These are phyloP conservation scores for Thunnus maccoyii DNA, from an alignment of 2,113 vertebrate species.

Conservation along the genomic window DNA sequence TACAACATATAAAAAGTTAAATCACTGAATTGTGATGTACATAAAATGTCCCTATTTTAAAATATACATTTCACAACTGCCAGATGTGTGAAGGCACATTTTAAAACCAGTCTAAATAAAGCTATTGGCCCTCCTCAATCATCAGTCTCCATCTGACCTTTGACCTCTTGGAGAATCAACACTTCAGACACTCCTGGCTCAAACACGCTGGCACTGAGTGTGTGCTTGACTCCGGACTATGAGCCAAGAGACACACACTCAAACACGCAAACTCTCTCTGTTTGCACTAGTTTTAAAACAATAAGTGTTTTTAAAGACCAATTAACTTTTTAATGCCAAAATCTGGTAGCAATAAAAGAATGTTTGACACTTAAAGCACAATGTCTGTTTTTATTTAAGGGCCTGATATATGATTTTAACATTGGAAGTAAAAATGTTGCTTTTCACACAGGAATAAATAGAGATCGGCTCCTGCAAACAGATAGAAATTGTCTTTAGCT, in stretches of 20 bases:
- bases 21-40: too few species aligned
- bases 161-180: conserved; percentile 59
- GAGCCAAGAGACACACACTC: conserved; percentile 4
- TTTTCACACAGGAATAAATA: background rate
- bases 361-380: too few species aligned
- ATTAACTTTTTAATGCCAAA: background rate
- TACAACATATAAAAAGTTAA: background rate
- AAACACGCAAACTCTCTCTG: background rate
- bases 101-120: conserved; percentile 17
- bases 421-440: background rate
- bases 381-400: background rate
- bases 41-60: background rate
- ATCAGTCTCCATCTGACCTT: conserved; percentile 55
- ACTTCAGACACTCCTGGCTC: conserved; percentile 59
- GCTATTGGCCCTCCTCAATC: background rate
- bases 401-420: background rate
- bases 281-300: background rate
- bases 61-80: background rate
- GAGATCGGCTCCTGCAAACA: too few species aligned
- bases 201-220: conserved; percentile 45
- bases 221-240: conserved; percentile 59
- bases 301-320: background rate
- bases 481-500: too few species aligned
- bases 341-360: background rate
- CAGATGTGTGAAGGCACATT: background rate